Evolutionary conservation across 2,888 invertebrate genomes (phyloP).

Genomic region (Baronia brevicornis): DNA sequence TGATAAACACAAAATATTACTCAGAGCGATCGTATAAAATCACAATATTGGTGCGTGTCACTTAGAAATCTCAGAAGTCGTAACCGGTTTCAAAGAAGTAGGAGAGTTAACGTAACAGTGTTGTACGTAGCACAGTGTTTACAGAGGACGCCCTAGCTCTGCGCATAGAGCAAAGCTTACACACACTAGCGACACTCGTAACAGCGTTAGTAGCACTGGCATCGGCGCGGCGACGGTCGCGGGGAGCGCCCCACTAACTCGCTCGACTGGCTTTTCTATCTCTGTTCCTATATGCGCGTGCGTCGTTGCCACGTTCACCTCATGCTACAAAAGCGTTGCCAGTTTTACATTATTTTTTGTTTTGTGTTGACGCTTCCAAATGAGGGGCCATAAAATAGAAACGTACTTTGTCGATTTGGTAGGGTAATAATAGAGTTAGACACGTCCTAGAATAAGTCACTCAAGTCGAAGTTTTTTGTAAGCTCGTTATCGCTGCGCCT

Average conservation of each 20-base stretch:
- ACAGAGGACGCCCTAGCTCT: conserved; percentile 31
- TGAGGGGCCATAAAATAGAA: conserved; percentile 66
- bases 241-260: conserved; percentile 54
- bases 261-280: conserved; percentile 57
- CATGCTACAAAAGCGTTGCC: conserved; percentile 50
- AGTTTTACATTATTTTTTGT: conserved; percentile 57
- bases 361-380: conserved; percentile 65
- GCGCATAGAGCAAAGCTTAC: conserved; percentile 26
- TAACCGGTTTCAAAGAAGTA: conserved; percentile 60
- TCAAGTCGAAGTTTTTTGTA: conserved; percentile 13
- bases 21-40: conserved; percentile 44
- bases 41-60: conserved; percentile 40
- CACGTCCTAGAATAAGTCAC: conserved; percentile 9
- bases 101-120: conserved; percentile 38
- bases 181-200: conserved; percentile 49
- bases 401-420: conserved; percentile 38
- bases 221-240: conserved; percentile 33
- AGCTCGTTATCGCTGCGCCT: conserved; percentile 1
- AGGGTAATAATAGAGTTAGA: conserved; percentile 27
- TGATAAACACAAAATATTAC: conserved; percentile 35
- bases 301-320: conserved; percentile 62
- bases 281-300: conserved; percentile 58
- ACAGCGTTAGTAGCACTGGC: conserved; percentile 56
- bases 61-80: conserved; percentile 43
- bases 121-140: conserved; percentile 39